phyloP scores from a whole-genome alignment of 1,140 invertebrate genomes.

The Hydropsyche tenuis region DNA sequence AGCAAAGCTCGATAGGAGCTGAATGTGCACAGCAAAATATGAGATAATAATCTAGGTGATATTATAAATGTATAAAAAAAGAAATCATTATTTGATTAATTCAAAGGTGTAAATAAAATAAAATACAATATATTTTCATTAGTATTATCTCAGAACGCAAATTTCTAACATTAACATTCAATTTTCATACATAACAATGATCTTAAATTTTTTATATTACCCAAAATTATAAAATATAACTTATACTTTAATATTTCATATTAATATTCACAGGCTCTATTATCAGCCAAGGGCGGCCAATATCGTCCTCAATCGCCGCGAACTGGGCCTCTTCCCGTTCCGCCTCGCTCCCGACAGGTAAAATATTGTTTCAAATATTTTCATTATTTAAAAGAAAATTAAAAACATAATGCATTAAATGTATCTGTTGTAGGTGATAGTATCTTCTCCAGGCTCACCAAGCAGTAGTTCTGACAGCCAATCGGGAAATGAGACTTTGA shows the following conservation, averaged over 20 bases:
- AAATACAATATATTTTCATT: too few species aligned
- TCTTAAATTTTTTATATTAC: too few species aligned
- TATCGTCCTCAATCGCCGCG: slow-evolving; percentile 70
- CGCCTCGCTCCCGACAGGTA: slow-evolving; percentile 61
- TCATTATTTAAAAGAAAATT: background rate
- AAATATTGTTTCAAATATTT: background rate
- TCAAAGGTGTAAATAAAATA: too few species aligned
- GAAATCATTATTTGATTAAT: too few species aligned
- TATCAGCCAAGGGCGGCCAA: slow-evolving; percentile 69
- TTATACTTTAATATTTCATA: background rate
- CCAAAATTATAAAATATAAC: too few species aligned
- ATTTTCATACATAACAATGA: too few species aligned
- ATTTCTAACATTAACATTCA: too few species aligned
- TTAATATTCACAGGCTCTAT: slow-evolving; percentile 62
- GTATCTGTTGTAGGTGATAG: slow-evolving; percentile 66
- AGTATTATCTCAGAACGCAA: too few species aligned
- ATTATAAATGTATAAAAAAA: too few species aligned
- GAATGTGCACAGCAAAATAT: slow-evolving; percentile 15
- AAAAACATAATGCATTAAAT: background rate
- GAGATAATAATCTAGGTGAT: too few species aligned
- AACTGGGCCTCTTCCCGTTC: slow-evolving; percentile 60
- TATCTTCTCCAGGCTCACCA: slow-evolving; percentile 76
- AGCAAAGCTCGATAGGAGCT: slow-evolving; percentile 1
- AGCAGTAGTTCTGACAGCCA: slow-evolving; percentile 71
- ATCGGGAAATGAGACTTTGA: slow-evolving; percentile 71